Conservation (phyloP, 2,888 invertebrate genomes). For the Rhamnusium bicolor region DNA sequence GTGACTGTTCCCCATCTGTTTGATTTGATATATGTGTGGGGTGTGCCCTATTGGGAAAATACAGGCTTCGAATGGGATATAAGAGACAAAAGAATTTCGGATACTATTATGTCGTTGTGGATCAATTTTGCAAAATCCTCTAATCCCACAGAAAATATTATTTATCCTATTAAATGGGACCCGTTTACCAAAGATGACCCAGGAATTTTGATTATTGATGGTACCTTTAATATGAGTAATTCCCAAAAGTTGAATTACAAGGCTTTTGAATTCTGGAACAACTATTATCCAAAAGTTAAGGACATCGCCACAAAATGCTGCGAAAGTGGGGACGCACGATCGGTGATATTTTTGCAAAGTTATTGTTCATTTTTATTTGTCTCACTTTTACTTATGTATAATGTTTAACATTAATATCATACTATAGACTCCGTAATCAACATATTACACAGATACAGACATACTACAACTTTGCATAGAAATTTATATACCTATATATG, state of each 20-base stretch:
- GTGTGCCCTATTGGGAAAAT: slow-evolving; percentile 81
- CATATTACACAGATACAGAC: neutral
- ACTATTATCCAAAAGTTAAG: slow-evolving; percentile 85
- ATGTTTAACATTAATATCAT: neutral
- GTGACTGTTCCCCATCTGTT: slow-evolving; percentile 86
- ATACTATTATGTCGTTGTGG: slow-evolving; percentile 87
- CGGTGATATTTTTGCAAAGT: neutral
- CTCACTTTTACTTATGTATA: neutral
- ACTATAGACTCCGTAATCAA: neutral
- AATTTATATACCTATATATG: neutral
- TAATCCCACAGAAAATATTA: slow-evolving; percentile 80
- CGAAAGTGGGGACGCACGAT: slow-evolving; percentile 71
- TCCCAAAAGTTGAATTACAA: slow-evolving; percentile 80
- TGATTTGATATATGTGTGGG: slow-evolving; percentile 87
- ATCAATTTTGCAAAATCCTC: slow-evolving; percentile 84
- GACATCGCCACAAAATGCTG: slow-evolving; percentile 84
- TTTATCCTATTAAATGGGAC: slow-evolving; percentile 83
- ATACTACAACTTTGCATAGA: slow-evolving; percentile 15
- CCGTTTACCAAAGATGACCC: slow-evolving; percentile 79
- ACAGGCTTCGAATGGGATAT: slow-evolving; percentile 81
- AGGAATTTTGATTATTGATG: slow-evolving; percentile 82
- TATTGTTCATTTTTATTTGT: neutral
- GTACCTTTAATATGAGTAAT: slow-evolving; percentile 85
- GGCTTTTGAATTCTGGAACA: slow-evolving; percentile 88
- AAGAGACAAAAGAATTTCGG: slow-evolving; percentile 84